A percentile compares a stretch with the other conserved stretches of the same genome.
Conservation (phyloP, 2,797 vertebrate genomes). For the Takifugu rubripes region DNA sequence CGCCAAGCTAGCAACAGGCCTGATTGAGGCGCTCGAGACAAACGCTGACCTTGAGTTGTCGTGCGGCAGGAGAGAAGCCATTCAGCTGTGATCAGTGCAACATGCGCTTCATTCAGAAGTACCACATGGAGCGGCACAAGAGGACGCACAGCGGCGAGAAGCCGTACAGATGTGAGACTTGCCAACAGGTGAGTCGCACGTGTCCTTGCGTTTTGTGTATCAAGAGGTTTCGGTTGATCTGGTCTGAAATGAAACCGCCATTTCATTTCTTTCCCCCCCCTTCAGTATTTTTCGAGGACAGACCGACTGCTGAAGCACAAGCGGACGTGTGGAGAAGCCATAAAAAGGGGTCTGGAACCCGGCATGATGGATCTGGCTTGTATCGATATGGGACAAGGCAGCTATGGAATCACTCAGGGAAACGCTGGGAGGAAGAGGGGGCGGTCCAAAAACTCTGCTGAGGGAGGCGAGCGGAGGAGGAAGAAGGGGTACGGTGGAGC, state of each 20-base stretch:
- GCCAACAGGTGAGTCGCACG: conserved; percentile 83
- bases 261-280: conserved; percentile 7
- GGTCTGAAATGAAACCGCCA: background rate
- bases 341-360: conserved; percentile 87
- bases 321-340: conserved; percentile 94
- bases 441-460: conserved; percentile 83
- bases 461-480: conserved; percentile 85
- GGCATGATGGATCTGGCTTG: conserved; percentile 80
- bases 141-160: conserved; percentile 99
- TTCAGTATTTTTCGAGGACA: conserved; percentile 96
- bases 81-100: conserved; percentile 98
- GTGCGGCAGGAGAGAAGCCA: conserved; percentile 88
- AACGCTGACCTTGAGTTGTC: conserved; percentile 6
- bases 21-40: background rate
- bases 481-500: conserved; percentile 74
- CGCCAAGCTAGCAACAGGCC: background rate
- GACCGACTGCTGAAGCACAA: conserved; percentile 99
- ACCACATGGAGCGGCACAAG: conserved; percentile 99
- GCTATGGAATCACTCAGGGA: conserved; percentile 90
- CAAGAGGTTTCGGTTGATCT: background rate
- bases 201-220: background rate
- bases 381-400: conserved; percentile 83
- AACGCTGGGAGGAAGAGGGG: conserved; percentile 86
- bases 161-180: conserved; percentile 99
- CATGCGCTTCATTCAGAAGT: conserved; percentile 99